phyloP scores from a whole-genome alignment of 2,797 vertebrate genomes.

The Masticophis lateralis region DNA sequence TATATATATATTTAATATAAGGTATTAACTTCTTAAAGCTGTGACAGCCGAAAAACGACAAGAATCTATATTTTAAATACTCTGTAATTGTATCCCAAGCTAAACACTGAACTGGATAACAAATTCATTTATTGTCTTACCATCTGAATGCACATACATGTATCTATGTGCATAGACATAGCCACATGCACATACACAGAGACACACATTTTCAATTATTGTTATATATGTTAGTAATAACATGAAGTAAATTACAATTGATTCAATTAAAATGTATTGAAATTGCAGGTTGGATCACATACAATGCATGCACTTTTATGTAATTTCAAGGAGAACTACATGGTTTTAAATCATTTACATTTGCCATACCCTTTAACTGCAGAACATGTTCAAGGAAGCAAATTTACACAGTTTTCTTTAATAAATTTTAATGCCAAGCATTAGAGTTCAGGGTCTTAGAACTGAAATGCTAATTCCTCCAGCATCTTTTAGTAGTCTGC shows the following conservation, averaged over 20 bases:
- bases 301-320: not conserved
- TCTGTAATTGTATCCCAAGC: not conserved
- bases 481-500: not conserved
- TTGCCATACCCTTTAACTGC: not conserved
- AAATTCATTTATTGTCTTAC: not conserved
- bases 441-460: not conserved
- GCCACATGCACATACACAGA: not conserved
- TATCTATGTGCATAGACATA: no score
- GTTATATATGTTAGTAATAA: not conserved
- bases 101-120: not conserved
- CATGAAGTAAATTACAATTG: not conserved
- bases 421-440: not conserved
- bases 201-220: not conserved
- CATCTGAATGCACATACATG: not conserved
- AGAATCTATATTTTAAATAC: not conserved
- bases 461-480: not conserved
- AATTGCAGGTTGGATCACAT: not conserved
- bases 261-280: not conserved
- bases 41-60: not conserved
- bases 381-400: not conserved
- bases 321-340: not conserved
- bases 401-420: not conserved
- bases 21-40: not conserved
- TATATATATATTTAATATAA: not conserved
- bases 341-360: not conserved